Conservation (phyloP, 2,113 vertebrate genomes). For the Indri indri region DNA sequence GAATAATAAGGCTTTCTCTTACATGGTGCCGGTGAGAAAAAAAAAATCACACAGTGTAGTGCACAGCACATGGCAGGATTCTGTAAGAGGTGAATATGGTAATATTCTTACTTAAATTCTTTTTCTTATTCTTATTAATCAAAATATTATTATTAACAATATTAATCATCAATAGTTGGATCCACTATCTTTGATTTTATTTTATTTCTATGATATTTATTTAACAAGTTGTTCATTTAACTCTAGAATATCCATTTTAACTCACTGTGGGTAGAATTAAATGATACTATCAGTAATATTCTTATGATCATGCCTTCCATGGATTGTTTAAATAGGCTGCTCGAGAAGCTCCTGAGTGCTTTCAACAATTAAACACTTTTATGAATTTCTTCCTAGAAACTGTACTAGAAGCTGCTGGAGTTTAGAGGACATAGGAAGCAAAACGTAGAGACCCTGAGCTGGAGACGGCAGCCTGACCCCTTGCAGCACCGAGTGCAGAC, state of each 20-base stretch:
- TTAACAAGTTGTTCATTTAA: not conserved
- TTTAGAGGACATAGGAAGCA: too few relatives aligned
- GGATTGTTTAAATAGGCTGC: not conserved
- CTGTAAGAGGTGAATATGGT: accelerated
- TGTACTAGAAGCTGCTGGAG: not conserved
- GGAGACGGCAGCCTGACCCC: not conserved
- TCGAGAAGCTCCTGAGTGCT: not conserved
- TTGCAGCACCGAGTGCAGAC: accelerated
- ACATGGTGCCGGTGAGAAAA: too few relatives aligned
- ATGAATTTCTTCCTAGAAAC: not conserved
- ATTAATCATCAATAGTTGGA: not conserved
- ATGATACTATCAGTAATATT: too few relatives aligned
- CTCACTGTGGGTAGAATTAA: not conserved
- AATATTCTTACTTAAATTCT: not conserved
- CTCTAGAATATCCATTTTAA: not conserved
- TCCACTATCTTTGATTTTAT: not conserved
- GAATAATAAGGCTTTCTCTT: not conserved
- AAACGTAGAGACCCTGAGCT: not conserved
- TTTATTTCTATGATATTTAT: not conserved
- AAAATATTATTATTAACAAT: not conserved
- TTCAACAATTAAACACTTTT: not conserved
- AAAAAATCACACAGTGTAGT: accelerated
- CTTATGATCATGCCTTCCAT: not conserved
- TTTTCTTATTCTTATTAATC: not conserved
- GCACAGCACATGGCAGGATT: accelerated